phyloP scores from a whole-genome alignment of 1,140 invertebrate species.

The Lucilia sericata region DNA sequence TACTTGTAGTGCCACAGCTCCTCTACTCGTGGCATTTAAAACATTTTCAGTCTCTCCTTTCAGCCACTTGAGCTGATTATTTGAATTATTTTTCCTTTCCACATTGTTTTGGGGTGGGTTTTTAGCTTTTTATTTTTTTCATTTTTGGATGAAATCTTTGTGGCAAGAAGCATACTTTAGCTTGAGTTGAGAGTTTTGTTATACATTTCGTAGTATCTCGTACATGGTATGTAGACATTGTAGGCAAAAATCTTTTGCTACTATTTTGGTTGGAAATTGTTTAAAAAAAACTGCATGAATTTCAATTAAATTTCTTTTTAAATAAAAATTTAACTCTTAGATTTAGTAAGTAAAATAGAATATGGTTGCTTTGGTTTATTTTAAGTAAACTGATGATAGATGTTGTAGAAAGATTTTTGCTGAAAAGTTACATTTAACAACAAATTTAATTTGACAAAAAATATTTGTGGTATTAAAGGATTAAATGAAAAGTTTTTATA shows the following conservation, averaged over 20 bases:
- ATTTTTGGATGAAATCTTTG: slow-evolving; percentile 21
- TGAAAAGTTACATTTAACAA: not conserved
- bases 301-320: slow-evolving; percentile 38
- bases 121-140: not conserved
- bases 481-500: too few relatives aligned
- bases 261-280: slow-evolving; percentile 2
- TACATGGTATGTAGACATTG: slow-evolving; percentile 35
- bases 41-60: slow-evolving; percentile 37
- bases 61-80: slow-evolving; percentile 44
- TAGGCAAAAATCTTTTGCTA: slow-evolving; percentile 34
- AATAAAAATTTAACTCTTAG: not conserved
- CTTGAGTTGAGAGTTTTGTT: slow-evolving; percentile 27
- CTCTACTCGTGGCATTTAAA: slow-evolving; percentile 26
- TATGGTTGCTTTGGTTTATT: not conserved
- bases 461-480: not conserved
- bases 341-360: not conserved
- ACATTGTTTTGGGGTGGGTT: slow-evolving; percentile 37
- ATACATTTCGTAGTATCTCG: not conserved
- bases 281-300: slow-evolving; percentile 33
- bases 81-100: slow-evolving; percentile 43
- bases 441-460: not conserved
- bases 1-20: not conserved
- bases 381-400: not conserved
- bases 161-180: slow-evolving; percentile 38
- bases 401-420: not conserved